Evolutionary conservation across 1,140 invertebrate genomes (phyloP), one percentile per base, ranked within the genome.

Genomic region (Platyura marginata): DNA sequence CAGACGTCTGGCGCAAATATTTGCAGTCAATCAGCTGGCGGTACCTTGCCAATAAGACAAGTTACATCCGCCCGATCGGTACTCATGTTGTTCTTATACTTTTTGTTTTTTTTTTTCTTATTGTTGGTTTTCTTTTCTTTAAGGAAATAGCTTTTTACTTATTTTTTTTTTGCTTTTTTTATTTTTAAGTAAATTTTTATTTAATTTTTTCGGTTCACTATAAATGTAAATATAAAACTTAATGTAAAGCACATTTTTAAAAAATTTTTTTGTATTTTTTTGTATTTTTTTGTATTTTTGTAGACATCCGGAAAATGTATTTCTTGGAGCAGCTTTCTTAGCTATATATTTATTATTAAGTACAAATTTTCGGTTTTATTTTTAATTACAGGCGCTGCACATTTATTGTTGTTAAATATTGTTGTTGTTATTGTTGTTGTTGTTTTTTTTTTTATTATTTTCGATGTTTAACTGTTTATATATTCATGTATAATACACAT

Each of bases 41-140:
- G 32, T 42, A 44, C 42, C 3, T 39, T 44, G 18, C 42, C 42
- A 23, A 44, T 44, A 15, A 32, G 42, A 16, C 42, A 44, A 39
- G 38, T 15, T 16, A 32, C 18, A 25, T 15, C n/a, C 11, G 9
- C 42, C 9, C 20, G 36, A 44, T 38, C 36, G 42, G 42, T 44
- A 44, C 41, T 35, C 2, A 29, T 21, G 8, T 37, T 37, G 6
- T 16, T 10, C 35, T 8, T 10, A 8, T 37, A 16, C 6, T 8
- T 37, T 15, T 15, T 8, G 8, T 19, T 37, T 19, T 37, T 16
- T n/a, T 3, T 41, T 20, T 42, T 42, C 19, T 42, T 34, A 8
- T 40, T 21, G 9, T 32, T 10, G 15, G 3, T 33, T 29, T 29
- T 33, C 18, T 42, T 20, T 42, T 11, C 32, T 42, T 42, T 9